Conservation (phyloP, 1,140 invertebrate species). For the Forficula auricularia region DNA sequence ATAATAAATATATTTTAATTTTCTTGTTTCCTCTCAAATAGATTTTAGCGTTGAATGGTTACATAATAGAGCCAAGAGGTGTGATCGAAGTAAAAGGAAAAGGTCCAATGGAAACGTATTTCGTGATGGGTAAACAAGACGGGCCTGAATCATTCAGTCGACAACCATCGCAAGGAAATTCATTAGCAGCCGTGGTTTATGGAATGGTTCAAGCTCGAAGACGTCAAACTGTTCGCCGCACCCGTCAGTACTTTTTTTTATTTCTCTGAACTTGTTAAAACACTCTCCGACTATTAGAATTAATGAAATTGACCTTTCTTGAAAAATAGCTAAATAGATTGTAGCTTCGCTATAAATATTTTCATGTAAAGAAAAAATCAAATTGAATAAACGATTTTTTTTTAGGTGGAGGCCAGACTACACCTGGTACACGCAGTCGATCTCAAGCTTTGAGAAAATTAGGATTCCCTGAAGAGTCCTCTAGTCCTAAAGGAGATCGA, state of each 20-base stretch:
- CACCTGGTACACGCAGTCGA: not conserved
- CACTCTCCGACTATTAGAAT: too few relatives aligned
- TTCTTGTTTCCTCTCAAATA: too few relatives aligned
- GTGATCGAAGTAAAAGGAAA: conserved; percentile 83
- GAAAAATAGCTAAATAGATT: not conserved
- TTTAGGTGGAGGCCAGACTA: not conserved
- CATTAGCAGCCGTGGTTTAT: conserved; percentile 70
- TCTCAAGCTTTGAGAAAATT: too few relatives aligned
- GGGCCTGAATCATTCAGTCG: conserved; percentile 33
- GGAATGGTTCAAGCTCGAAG: conserved; percentile 58
- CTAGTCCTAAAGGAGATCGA: too few relatives aligned
- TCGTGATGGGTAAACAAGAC: conserved; percentile 48
- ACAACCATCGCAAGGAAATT: conserved; percentile 53
- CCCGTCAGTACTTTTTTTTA: not conserved
- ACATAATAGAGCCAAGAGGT: conserved; percentile 57
- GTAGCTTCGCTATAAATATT: not conserved
- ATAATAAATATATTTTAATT: too few relatives aligned
- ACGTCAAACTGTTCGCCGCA: conserved; percentile 20
- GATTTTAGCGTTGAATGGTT: too few relatives aligned
- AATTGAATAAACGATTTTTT: too few relatives aligned
- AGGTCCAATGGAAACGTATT: conserved; percentile 87
- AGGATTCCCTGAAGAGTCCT: too few relatives aligned
- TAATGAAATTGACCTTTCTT: not conserved
- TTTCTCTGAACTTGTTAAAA: not conserved
- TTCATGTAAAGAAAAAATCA: too few relatives aligned